Evolutionary conservation across 2,797 vertebrate genomes (phyloP), one percentile per base, ranked within the genome.

Genomic region (Champsocephalus gunnari): DNA sequence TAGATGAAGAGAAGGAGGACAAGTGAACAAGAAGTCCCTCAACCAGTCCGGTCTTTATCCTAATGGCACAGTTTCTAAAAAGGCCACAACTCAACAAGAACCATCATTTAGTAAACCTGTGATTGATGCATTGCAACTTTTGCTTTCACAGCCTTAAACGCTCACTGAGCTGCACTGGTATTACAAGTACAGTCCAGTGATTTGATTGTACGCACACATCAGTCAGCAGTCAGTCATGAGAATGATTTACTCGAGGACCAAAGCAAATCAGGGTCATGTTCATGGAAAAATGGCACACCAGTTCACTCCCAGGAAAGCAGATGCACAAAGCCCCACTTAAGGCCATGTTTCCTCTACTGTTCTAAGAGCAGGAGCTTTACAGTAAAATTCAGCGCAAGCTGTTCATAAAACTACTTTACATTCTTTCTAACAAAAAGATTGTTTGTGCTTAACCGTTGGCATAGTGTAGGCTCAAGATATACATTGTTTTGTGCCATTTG

Each of bases 161-260:
- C 44, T 77, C 8, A 45, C 59, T 34, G 13, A 21, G 12, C 54
- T 58, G 45, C 41, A 41, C 45, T n/a, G 44, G 38, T 49, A 51
- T 63, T 57, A 69, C 64, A 64, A 50, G 66, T 41, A 24, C 58
- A 59, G 62, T 44, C 16, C 28, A 21, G 12, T 49, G 43, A 80
- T 76, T 67, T 51, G 47, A 79, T 70, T 79, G 73, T 56, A 61
- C 76, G 71, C 67, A 83, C 12, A 61, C 62, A 71, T 61, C 16
- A 3, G 74, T 43, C n/a, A 43, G 45, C 61, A 62, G 64, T 63
- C 54, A 65, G 72, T 55, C 66, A 63, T 70, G 56, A 71, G 77
- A 73, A 55, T 44, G 12, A 76, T 64, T 72, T 61, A 58, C 45
- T 62, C 6, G 28, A 61, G 47, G 41, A 47, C 34, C 24, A 14